These are phyloP conservation scores for Hesperophylax magnus DNA, from an alignment of 1,140 invertebrate genomes.

Conservation along the genomic window DNA sequence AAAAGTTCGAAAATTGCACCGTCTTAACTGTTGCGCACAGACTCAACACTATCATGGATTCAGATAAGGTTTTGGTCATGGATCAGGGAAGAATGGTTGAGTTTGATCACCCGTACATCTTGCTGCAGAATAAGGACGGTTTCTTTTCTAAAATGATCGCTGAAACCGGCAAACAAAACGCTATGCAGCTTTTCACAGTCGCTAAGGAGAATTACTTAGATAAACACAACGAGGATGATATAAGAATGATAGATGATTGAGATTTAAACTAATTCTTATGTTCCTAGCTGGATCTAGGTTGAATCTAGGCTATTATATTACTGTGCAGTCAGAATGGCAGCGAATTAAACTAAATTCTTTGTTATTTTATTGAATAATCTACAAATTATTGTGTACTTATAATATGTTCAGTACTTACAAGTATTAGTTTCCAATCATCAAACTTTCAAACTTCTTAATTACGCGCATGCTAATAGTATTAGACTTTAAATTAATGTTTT, in stretches of 20 bases:
- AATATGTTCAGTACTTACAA: too few species aligned
- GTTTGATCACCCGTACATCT: slow-evolving; percentile 75
- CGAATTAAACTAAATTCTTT: too few species aligned
- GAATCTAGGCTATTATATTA: too few species aligned
- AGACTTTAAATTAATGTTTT: too few species aligned
- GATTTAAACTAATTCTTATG: not conserved
- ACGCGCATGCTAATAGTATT: too few species aligned
- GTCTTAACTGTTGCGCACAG: slow-evolving; percentile 83
- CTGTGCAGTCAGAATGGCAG: too few species aligned
- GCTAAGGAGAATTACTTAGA: slow-evolving; percentile 60
- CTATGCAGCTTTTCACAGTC: slow-evolving; percentile 60
- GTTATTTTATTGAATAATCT: too few species aligned
- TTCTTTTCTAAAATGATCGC: slow-evolving; percentile 74
- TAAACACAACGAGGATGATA: slow-evolving; percentile 32
- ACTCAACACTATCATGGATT: slow-evolving; percentile 75
- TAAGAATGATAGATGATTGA: slow-evolving; percentile 56
- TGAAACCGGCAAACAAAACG: slow-evolving; percentile 69
- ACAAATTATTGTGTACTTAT: too few species aligned
- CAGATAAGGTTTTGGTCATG: slow-evolving; percentile 76
- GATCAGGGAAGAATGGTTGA: slow-evolving; percentile 71
- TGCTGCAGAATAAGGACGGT: slow-evolving; percentile 74
- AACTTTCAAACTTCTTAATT: too few species aligned
- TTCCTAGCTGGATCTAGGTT: too few species aligned
- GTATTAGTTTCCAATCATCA: too few species aligned
- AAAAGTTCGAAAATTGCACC: slow-evolving; percentile 74